phyloP scores from a whole-genome alignment of 1,140 invertebrate species.

The Centruroides sculpturatus region DNA sequence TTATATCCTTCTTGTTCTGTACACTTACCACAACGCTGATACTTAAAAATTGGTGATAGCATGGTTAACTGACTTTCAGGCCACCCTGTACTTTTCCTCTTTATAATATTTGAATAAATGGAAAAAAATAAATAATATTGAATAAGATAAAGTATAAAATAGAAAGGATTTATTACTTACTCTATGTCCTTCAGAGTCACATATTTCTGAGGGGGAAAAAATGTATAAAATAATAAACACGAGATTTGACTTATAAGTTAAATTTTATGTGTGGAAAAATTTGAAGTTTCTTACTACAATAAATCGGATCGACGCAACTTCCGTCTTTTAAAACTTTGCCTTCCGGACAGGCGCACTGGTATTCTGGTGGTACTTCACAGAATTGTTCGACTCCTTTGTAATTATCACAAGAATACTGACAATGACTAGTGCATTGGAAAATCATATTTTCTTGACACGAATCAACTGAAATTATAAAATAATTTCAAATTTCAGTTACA shows the following conservation, averaged over 20 bases:
- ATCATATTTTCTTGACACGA: constrained; percentile 36
- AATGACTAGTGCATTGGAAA: constrained; percentile 50
- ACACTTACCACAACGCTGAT: no score
- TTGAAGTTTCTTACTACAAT: constrained; percentile 30
- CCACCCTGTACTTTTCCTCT: no score
- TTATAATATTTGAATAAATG: no score
- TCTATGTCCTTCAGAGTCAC: no score
- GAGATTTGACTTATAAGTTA: background rate
- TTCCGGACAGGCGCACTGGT: constrained; percentile 68
- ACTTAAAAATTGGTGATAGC: no score
- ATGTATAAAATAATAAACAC: background rate
- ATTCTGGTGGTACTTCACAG: constrained; percentile 38
- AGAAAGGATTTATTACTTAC: no score
- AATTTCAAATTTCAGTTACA: background rate
- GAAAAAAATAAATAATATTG: no score
- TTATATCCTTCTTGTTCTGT: no score
- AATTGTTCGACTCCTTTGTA: constrained; percentile 21
- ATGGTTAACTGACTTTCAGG: no score
- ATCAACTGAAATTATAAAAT: constrained; percentile 8
- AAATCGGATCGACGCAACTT: constrained; percentile 39
- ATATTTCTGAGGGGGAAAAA: background rate
- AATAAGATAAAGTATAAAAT: no score
- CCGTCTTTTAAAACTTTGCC: constrained; percentile 44
- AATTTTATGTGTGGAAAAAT: background rate
- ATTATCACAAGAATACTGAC: constrained; percentile 51